Evolutionary conservation across 2,888 invertebrate genomes (phyloP), one percentile per base, ranked within the genome.

Genomic region (Andrena hattorfiana): DNA sequence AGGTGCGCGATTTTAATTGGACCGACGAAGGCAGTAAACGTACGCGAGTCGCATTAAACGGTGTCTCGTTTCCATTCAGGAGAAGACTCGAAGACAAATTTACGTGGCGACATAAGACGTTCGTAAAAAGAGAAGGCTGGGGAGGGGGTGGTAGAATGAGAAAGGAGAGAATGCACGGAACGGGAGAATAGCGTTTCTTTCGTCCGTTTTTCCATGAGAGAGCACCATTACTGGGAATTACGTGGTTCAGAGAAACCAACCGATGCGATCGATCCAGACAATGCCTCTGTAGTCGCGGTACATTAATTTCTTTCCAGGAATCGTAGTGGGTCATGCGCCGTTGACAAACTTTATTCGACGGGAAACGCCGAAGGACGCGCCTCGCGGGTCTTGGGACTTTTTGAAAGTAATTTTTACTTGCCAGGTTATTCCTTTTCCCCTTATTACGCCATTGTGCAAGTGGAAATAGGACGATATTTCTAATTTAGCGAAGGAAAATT

Each of bases 301-400:
- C 88, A 85, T 86, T 87, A 87, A 89, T 87, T 85, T 84, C 83
- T 71, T 87, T 86, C 83, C 79, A 71, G 83, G 79, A 89, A 85
- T 75, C 68, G 56, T 63, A 73, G n/a, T 81, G 68, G 81, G 82
- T 81, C 81, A 73, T 51, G 68, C 74, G 82, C 56, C 35, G 67
- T 16, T 56, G 54, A 62, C 72, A 20, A 62, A 63, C 42, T 73
- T 28, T 16, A 42, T 48, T 54, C 75, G 30, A 62, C 78, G 30
- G 70, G 77, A 77, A 80, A 76, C 73, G 72, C 66, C 32, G 63
- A 67, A 67, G 73, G 73, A 66, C 73, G 54, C 16, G 49, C 49
- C 23, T 28, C 59, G 28, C 28, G 16, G 62, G 8, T 13, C 56
- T 56, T 26, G 13, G 26, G 1, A 56, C 26, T 56, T 56, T 56